phyloP scores from a whole-genome alignment of 2,888 invertebrate genomes.

The Mesorhabditis spiculigera region DNA sequence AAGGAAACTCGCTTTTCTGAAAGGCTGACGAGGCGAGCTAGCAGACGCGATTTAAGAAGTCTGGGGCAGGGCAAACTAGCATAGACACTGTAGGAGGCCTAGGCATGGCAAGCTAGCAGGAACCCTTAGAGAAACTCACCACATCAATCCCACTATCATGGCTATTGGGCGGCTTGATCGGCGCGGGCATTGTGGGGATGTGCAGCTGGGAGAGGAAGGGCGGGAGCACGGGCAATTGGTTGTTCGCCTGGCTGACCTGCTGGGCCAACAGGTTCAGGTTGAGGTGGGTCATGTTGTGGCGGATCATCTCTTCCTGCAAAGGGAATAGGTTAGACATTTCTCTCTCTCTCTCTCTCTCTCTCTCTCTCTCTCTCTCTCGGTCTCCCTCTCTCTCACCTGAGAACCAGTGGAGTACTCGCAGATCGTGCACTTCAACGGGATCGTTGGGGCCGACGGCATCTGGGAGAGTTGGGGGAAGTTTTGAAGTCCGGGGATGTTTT shows the following conservation, averaged over 20 bases:
- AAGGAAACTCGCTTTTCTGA: too few species aligned
- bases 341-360: background rate
- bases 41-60: too few species aligned
- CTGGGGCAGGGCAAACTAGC: too few species aligned
- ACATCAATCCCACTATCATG: constrained; percentile 5
- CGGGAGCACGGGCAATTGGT: constrained; percentile 25
- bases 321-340: background rate
- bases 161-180: constrained; percentile 12
- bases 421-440: constrained; percentile 27
- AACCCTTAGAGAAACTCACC: background rate
- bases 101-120: background rate
- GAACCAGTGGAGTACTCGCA: constrained; percentile 26
- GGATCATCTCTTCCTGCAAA: constrained; percentile 41
- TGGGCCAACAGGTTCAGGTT: constrained; percentile 15
- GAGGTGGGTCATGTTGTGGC: constrained; percentile 45
- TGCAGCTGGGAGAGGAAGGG: constrained; percentile 13
- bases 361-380: background rate
- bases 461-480: constrained; percentile 7
- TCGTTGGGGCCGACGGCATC: constrained; percentile 8
- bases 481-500: constrained; percentile 6
- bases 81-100: too few species aligned
- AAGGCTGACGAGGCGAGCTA: too few species aligned
- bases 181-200: constrained; percentile 12
- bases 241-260: constrained; percentile 14
- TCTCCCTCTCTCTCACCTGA: background rate